These are phyloP conservation scores for Ceratitis capitata DNA, from an alignment of 1,140 invertebrate genomes.

Conservation along the genomic window DNA sequence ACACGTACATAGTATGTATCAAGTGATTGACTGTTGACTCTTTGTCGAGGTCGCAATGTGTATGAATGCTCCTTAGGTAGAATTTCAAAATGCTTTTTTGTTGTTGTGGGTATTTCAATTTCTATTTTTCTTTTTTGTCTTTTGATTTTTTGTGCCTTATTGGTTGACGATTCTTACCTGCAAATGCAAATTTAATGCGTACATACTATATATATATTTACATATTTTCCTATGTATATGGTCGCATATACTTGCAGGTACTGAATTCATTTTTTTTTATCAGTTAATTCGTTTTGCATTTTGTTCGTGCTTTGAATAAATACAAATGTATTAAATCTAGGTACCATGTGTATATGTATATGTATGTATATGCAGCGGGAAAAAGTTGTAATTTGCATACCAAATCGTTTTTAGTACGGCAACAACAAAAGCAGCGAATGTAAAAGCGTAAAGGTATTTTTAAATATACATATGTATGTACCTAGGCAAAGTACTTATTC, in stretches of 20 bases:
- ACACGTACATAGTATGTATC: no score
- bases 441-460: neutral
- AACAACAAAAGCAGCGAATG: no score
- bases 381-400: neutral
- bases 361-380: neutral
- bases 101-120: neutral
- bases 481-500: neutral
- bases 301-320: conserved; percentile 3
- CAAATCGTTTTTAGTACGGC: neutral
- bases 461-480: neutral
- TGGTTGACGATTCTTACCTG: no score
- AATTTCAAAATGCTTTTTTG: neutral
- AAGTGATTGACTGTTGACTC: conserved; percentile 19
- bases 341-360: neutral
- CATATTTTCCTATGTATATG: neutral
- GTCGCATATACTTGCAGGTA: neutral
- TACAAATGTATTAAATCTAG: neutral
- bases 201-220: neutral
- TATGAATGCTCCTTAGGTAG: neutral
- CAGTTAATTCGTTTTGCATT: neutral
- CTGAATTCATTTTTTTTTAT: neutral
- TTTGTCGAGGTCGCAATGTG: neutral
- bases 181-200: no score
- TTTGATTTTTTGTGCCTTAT: no score
- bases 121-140: no score